Conservation (phyloP, 1,140 invertebrate species). For the Daktulosphaira vitifoliae region DNA sequence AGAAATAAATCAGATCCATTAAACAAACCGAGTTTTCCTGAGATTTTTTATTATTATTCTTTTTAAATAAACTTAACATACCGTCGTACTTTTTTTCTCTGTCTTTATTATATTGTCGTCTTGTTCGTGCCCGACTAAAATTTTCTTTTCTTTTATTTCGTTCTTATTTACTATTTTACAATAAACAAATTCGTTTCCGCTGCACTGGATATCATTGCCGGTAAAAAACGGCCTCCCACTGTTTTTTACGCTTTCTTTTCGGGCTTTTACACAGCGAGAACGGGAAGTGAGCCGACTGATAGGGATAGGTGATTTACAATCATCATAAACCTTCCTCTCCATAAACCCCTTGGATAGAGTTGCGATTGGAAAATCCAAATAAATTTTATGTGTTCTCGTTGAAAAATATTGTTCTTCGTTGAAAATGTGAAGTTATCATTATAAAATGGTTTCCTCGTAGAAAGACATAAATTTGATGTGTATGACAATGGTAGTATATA, state of each 20-base stretch:
- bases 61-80: not conserved
- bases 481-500: too few species aligned
- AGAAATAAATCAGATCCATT: constrained; percentile 20
- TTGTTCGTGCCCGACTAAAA: not conserved
- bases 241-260: constrained; percentile 1
- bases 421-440: too few species aligned
- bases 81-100: not conserved
- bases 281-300: constrained; percentile 24
- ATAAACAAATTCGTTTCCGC: constrained; percentile 1
- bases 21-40: constrained; percentile 1
- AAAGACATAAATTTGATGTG: too few species aligned
- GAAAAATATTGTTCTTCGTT: too few species aligned
- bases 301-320: constrained; percentile 32
- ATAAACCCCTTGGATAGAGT: constrained; percentile 24
- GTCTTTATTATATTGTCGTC: not conserved
- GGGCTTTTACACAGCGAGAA: not conserved
- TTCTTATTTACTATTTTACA: not conserved
- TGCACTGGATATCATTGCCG: constrained; percentile 10
- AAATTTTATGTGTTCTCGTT: constrained; percentile 16
- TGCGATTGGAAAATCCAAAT: constrained; percentile 22
- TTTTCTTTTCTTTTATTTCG: not conserved
- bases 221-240: not conserved
- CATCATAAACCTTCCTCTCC: constrained; percentile 20
- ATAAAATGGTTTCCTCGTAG: too few species aligned
- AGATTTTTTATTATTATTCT: constrained; percentile 7